Base-by-base conservation (phyloP, 2,888 invertebrate genomes). In the Formica aserva region DNA sequence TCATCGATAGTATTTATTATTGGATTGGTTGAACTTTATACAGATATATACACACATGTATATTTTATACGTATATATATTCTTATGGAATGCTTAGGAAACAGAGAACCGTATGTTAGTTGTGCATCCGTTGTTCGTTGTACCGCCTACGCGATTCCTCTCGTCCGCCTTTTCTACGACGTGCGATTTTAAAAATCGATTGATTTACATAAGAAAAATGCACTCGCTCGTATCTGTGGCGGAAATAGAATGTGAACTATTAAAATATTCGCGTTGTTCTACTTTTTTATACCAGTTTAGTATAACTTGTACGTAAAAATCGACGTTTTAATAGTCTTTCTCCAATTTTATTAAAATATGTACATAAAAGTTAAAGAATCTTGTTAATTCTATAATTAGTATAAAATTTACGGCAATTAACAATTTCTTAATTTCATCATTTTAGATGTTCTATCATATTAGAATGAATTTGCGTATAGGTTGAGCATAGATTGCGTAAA, bases 21-120 rank as follows among this genome's bases (percentile, higher is more conserved):
- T 92, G 87, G 85, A 88, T 89, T 88, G 86, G 85, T 90, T 90
- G 86, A 83, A 88, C 67, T 91, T 89, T 87, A 85, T 85, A 84
- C 82, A 85, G 74, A 86, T 83, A 89, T 86, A 82, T 83, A 81
- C 71, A 82, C 85, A 88, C 80, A 86, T 84, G 55, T 72, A 89
- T 38, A 86, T 78, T 75, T 83, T 82, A 88, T 86, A 75, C 35
- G 77, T 77, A 80, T 80, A 83, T 85, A 75, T 90, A 88, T 81
- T 89, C 86, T 91, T 91, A 91, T 93, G 92, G 93, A 93, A 94
- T 94, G 94, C 92, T 89, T 94, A 93, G 93, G 91, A 89, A 89
- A 88, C 87, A 87, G 87, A 91, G 88, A 86, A 85, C 85, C 92
- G 91, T 92, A 91, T 92, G 88, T 91, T 94, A 93, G 92, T 91